phyloP scores from a whole-genome alignment of 2,113 vertebrate species.

The Calcarius ornatus region DNA sequence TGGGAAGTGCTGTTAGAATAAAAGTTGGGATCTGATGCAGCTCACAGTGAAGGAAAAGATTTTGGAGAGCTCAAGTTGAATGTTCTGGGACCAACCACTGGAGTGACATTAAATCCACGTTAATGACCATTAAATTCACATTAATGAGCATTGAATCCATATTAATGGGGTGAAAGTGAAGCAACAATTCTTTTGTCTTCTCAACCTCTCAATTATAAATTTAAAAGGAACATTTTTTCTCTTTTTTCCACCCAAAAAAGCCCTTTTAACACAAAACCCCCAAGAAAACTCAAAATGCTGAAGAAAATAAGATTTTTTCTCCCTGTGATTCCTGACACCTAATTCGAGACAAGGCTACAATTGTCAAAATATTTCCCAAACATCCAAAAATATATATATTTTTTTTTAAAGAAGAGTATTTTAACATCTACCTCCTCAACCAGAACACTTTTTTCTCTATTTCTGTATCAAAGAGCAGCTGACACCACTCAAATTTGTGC shows the following conservation, averaged over 20 bases:
- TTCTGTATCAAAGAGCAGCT: neutral
- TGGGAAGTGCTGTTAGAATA: neutral
- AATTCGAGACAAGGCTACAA: neutral
- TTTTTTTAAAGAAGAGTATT: neutral
- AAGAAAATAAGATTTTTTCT: neutral
- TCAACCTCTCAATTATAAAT: neutral
- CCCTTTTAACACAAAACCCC: neutral
- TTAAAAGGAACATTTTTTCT: neutral
- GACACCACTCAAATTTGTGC: neutral
- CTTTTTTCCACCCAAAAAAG: fast-evolving
- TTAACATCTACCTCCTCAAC: neutral
- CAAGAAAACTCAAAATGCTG: neutral
- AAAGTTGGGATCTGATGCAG: neutral
- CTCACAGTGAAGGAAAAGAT: neutral
- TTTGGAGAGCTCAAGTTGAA: neutral
- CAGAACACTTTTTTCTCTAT: neutral
- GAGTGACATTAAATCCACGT: neutral
- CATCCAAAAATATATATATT: constrained; percentile 45
- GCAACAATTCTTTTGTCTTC: neutral
- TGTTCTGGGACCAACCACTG: neutral
- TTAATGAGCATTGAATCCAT: neutral
- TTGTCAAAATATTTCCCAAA: constrained; percentile 41
- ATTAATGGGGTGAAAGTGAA: neutral
- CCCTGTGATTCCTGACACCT: neutral
- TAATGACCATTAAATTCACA: neutral